A percentile compares a stretch with the other conserved stretches of the same genome.
Evolutionary conservation across 2,113 vertebrate species (phyloP).

Genomic region (Marmota flaviventris): DNA sequence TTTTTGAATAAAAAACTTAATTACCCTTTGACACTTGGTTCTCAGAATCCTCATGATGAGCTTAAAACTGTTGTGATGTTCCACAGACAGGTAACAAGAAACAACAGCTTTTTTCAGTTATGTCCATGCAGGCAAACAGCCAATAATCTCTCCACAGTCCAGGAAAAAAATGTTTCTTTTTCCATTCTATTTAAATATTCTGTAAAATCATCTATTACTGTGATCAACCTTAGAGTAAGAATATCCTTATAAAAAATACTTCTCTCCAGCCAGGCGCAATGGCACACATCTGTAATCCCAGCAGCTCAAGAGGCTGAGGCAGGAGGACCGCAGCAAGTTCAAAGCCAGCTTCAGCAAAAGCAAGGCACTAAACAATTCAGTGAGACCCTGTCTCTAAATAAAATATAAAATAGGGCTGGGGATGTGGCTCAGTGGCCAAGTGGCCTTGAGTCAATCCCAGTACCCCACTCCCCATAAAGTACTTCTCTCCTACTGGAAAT

Average conservation of each 20-base stretch:
- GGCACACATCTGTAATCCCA: too few species aligned
- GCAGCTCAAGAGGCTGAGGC: too few species aligned
- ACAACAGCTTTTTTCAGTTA: background rate
- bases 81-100: background rate
- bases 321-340: too few species aligned
- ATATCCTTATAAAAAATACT: background rate
- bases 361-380: too few species aligned
- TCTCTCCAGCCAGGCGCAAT: background rate
- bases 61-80: background rate
- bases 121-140: background rate
- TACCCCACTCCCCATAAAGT: too few species aligned
- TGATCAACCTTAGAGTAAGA: background rate
- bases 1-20: slow-evolving; percentile 26
- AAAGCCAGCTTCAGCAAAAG: too few species aligned
- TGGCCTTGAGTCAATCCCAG: too few species aligned
- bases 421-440: too few species aligned
- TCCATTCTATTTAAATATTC: slow-evolving; percentile 24
- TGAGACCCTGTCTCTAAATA: too few species aligned
- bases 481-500: too few species aligned
- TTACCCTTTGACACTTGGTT: background rate
- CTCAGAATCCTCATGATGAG: background rate
- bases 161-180: background rate
- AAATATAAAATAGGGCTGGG: too few species aligned
- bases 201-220: background rate
- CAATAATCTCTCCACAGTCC: background rate